Conservation (phyloP, 2,888 invertebrate genomes). For the Acleris emargana region DNA sequence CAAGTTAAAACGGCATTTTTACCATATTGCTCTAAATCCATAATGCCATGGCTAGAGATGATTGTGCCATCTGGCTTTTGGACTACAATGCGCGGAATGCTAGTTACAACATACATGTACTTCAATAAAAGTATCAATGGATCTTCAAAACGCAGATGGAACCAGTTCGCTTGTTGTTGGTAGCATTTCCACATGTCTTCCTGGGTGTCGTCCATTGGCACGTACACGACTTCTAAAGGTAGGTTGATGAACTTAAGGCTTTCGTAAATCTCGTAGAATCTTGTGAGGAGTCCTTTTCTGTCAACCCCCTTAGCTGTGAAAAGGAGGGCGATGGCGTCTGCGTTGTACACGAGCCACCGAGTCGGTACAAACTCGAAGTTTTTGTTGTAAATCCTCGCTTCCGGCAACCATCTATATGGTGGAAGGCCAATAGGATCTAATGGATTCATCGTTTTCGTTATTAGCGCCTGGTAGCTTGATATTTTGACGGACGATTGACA, state of each 20-base stretch:
- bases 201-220: conserved; percentile 64
- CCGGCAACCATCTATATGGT: conserved; percentile 60
- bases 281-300: conserved; percentile 56
- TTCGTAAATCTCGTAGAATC: conserved; percentile 71
- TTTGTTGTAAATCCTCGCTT: conserved; percentile 60
- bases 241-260: conserved; percentile 60
- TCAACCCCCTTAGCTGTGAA: conserved; percentile 63
- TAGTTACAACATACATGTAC: conserved; percentile 62
- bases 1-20: conserved; percentile 71
- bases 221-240: conserved; percentile 70
- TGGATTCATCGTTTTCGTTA: conserved; percentile 22
- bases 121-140: conserved; percentile 54
- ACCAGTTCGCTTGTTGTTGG: conserved; percentile 73
- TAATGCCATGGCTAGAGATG: conserved; percentile 59
- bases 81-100: conserved; percentile 62
- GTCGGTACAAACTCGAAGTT: conserved; percentile 48
- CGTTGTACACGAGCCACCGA: conserved; percentile 59
- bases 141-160: conserved; percentile 62
- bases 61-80: conserved; percentile 58
- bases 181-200: conserved; percentile 53
- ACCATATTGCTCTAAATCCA: conserved; percentile 64
- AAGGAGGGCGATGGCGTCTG: conserved; percentile 60
- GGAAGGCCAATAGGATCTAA: conserved; percentile 40
- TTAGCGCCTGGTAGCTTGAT: conserved; percentile 17
- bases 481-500: conserved; percentile 23